phyloP scores from a whole-genome alignment of 2,888 invertebrate genomes.

The Drosophila eohydei region DNA sequence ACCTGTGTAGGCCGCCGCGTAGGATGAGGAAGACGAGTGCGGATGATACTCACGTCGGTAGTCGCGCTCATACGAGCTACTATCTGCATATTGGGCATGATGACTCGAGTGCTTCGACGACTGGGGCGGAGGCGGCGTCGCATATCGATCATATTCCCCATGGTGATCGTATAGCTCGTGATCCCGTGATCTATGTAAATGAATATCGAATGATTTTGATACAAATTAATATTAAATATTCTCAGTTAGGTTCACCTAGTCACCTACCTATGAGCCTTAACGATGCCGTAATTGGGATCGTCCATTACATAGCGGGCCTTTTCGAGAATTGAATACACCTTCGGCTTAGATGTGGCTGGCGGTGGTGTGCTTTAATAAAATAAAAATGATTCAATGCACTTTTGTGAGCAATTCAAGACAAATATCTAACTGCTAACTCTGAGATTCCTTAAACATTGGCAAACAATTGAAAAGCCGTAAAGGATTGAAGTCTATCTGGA shows the following conservation, averaged over 20 bases:
- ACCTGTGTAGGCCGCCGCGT: conserved; percentile 82
- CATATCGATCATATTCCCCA: conserved; percentile 83
- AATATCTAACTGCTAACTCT: background rate
- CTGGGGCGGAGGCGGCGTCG: conserved; percentile 82
- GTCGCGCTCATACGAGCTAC: conserved; percentile 83
- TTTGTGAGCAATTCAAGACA: background rate
- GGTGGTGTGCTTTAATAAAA: conserved; percentile 78
- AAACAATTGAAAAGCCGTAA: background rate
- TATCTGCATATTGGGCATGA: conserved; percentile 81
- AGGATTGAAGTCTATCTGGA: background rate
- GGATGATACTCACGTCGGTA: conserved; percentile 83
- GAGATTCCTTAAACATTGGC: background rate
- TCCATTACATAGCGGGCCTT: conserved; percentile 93
- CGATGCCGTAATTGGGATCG: conserved; percentile 87
- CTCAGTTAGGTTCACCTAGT: background rate
- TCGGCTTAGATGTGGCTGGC: conserved; percentile 88
- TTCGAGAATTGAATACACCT: conserved; percentile 93
- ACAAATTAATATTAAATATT: background rate
- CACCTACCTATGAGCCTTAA: conserved; percentile 84
- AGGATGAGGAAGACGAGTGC: conserved; percentile 83
- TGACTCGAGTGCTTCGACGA: conserved; percentile 83
- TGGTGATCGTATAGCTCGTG: conserved; percentile 84
- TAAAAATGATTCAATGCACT: conserved; percentile 1
- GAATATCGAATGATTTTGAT: background rate
- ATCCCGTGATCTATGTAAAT: conserved; percentile 76